phyloP scores from a whole-genome alignment of 2,797 vertebrate species.

The Mus spretus region DNA sequence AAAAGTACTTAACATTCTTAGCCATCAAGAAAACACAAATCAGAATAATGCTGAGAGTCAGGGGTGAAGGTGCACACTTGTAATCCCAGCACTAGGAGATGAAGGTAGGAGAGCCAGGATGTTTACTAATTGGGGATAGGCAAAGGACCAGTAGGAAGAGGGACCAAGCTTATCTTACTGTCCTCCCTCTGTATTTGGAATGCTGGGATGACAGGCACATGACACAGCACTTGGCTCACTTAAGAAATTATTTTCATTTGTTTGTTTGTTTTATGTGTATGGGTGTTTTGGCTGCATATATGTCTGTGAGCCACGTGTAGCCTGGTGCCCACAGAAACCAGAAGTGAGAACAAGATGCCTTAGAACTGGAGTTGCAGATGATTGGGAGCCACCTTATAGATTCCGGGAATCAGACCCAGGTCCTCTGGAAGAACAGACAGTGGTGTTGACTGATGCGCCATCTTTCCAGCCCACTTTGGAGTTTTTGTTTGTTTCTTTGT shows the following conservation, averaged over 20 bases:
- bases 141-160: neutral
- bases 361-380: neutral
- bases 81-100: neutral
- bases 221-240: neutral
- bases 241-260: neutral
- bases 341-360: neutral
- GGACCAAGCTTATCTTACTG: too few species aligned
- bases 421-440: neutral
- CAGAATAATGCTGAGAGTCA: neutral
- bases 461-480: neutral
- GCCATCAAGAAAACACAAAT: neutral
- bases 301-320: neutral
- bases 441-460: neutral
- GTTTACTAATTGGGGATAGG: neutral
- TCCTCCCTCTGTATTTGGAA: neutral
- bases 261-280: neutral
- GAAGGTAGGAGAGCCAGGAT: neutral
- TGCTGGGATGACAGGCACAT: neutral
- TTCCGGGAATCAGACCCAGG: neutral
- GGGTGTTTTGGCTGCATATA: neutral
- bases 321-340: neutral
- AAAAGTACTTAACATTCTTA: neutral
- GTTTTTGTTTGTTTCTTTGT: neutral
- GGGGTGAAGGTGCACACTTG: neutral
- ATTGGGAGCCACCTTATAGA: neutral